Evolutionary conservation across 1,140 invertebrate genomes (phyloP), one percentile per base, ranked within the genome.

Genomic region (Psilanteris sp.): DNA sequence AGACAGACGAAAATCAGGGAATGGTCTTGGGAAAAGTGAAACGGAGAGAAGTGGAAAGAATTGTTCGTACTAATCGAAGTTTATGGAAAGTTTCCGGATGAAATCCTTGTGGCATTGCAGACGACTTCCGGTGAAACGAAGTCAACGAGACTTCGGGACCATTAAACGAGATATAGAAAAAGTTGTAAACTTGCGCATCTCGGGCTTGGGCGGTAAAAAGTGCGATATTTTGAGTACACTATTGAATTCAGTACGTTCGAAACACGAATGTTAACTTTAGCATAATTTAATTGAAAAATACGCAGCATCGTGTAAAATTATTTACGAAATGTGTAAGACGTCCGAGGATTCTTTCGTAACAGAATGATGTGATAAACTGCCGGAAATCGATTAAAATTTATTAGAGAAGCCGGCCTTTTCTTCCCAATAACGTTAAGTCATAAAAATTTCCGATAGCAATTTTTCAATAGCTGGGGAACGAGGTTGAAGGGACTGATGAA

Each of bases 1-100:
- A 13, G 29, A 18, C 41, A 3, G 7, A 54, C 26, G 29, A 34
- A 59, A 61, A 41, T 52, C 16, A 10, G 4, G 24, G 46, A 44
- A 46, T 18, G 1, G 20, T 3, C 16, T 29, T 10, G 16, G 22
- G 1, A 11, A 11, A 10, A 16, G 15, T 5, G 8, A 32, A 36
- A 37, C 9, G 14, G 31, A 7, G 18, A 41, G 48, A 32, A 52
- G 54, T 29, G 36, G 6, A 36, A 43, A 57, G 67, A 78, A 75
- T 75, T 68, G 73, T 73, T 81, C 46, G 52, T 32, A 72, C 70
- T 79, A 81, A 82, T 82, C 79, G 78, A 77, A 80, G 70, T 81
- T 78, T 78, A 75, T 73, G 71, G 66, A 55, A 44, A 70, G 48
- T 70, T 77, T 79, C 54, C 66, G 54, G 52, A 14, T 27, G 67